Evolutionary conservation across 2,113 vertebrate genomes (phyloP).

Genomic region (Cisticola juncidis): DNA sequence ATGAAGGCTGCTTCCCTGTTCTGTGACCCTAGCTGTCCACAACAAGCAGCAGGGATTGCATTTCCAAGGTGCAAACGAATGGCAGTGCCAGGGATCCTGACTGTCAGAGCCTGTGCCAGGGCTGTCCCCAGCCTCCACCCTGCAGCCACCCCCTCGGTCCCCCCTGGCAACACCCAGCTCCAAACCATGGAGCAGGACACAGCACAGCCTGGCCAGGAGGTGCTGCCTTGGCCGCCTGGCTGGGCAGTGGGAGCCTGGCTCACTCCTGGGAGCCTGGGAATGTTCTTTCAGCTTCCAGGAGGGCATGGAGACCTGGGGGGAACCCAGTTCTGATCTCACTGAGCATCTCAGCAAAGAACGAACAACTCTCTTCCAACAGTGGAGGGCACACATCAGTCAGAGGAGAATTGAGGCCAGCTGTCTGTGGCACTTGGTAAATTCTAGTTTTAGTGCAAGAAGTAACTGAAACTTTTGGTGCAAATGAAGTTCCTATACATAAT

Average conservation of each 20-base stretch:
- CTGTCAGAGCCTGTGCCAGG: rapidly evolving
- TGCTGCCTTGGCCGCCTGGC: not conserved
- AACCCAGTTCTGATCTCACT: not conserved
- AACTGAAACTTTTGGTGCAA: constrained; percentile 18
- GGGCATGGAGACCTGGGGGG: rapidly evolving
- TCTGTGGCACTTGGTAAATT: constrained; percentile 49
- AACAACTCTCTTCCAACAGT: not conserved
- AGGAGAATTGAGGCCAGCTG: not conserved
- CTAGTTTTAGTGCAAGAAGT: constrained; percentile 54
- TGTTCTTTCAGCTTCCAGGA: not conserved
- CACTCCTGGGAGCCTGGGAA: not conserved
- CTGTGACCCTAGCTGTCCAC: not conserved
- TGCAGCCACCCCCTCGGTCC: rapidly evolving
- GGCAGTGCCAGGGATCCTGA: not conserved
- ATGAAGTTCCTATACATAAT: constrained; percentile 12
- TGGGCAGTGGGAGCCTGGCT: rapidly evolving
- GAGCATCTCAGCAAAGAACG: not conserved
- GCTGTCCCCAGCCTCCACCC: not conserved
- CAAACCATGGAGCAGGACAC: rapidly evolving
- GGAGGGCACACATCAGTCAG: not conserved
- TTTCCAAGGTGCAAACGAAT: not conserved
- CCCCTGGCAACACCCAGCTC: not conserved
- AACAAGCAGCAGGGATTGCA: not conserved
- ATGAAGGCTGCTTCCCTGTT: not conserved
- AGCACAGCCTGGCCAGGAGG: not conserved